phyloP scores from a whole-genome alignment of 1,140 invertebrate species.

The Helicorthomorpha holstii region DNA sequence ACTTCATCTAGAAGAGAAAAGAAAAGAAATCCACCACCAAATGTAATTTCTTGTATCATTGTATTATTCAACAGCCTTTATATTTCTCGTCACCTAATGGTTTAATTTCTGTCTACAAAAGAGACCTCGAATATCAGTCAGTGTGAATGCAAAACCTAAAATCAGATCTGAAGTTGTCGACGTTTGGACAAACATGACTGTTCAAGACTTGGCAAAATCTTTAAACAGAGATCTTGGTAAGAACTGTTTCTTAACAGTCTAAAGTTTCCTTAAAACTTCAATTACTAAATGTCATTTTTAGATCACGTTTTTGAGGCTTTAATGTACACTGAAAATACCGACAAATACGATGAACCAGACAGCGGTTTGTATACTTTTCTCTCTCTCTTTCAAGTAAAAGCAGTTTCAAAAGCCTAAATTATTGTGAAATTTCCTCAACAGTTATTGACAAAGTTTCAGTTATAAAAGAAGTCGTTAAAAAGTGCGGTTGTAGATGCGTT shows the following conservation, averaged over 20 bases:
- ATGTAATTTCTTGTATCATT: too few species aligned
- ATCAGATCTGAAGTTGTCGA: too few species aligned
- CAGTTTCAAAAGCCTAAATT: conserved; percentile 3
- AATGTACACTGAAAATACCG: conserved; percentile 39
- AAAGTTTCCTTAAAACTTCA: too few species aligned
- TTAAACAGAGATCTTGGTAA: conserved; percentile 36
- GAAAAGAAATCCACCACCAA: too few species aligned
- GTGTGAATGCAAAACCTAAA: too few species aligned
- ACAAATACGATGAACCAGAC: conserved; percentile 29
- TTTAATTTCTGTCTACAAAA: too few species aligned
- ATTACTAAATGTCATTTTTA: too few species aligned
- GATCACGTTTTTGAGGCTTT: conserved; percentile 51
- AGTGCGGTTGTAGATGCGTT: conserved; percentile 38
- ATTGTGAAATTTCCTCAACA: conserved; percentile 1
- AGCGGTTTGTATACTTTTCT: conserved; percentile 13
- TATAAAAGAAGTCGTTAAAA: conserved; percentile 43
- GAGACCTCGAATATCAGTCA: too few species aligned
- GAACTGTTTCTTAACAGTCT: too few species aligned
- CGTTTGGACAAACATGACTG: conserved; percentile 64
- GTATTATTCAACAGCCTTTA: too few species aligned
- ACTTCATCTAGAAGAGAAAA: too few species aligned
- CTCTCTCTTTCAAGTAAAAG: neutral
- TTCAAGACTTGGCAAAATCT: conserved; percentile 45
- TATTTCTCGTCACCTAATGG: too few species aligned
- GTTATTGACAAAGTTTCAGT: conserved; percentile 35